Conservation (phyloP, 2,888 invertebrate genomes). For the Cantharis nigra region DNA sequence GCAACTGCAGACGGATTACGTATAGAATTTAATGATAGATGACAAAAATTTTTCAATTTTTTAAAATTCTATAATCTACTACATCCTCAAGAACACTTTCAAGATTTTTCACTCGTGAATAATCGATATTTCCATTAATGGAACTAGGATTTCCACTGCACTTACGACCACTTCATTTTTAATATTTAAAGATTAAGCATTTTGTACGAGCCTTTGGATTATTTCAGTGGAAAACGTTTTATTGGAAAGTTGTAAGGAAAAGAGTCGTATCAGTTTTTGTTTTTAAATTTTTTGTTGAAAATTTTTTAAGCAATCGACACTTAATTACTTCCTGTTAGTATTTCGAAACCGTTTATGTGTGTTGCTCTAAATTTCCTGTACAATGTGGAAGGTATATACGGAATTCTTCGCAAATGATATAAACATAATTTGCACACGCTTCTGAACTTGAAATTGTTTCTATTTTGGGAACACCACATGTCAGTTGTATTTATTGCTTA, state of each 20-base stretch:
- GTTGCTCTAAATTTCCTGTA: not conserved
- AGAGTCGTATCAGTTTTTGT: not conserved
- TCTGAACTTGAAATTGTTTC: constrained; percentile 15
- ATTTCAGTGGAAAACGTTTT: not conserved
- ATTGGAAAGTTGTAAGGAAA: not conserved
- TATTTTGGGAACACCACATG: constrained; percentile 14
- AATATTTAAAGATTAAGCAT: not conserved
- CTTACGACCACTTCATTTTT: not conserved
- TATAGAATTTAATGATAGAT: not conserved
- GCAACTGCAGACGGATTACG: not conserved
- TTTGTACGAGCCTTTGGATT: not conserved
- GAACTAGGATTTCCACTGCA: not conserved
- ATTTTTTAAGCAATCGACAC: not conserved
- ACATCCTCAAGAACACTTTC: not conserved
- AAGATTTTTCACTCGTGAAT: not conserved
- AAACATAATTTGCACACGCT: constrained; percentile 16
- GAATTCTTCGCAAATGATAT: not conserved
- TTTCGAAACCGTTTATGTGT: not conserved
- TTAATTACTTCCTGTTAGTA: not conserved
- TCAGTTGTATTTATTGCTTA: not conserved
- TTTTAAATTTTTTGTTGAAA: not conserved
- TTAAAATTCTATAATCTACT: not conserved
- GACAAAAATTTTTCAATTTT: not conserved
- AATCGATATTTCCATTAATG: not conserved
- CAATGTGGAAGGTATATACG: not conserved